Conservation (phyloP, 2,888 invertebrate genomes). For the Erpobdella octoculata region DNA sequence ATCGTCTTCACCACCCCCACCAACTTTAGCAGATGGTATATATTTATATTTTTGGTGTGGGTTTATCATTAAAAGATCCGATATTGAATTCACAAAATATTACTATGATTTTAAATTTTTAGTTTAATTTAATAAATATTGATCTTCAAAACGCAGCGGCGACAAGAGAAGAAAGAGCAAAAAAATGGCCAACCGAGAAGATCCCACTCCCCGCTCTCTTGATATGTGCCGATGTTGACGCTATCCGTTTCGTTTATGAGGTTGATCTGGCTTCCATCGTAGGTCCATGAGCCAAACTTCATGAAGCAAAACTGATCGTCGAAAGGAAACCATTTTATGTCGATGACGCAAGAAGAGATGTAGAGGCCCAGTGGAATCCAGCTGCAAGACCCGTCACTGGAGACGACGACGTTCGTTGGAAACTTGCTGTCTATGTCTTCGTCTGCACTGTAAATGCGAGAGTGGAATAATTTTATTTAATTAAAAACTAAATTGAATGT, state of each 20-base stretch:
- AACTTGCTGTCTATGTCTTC: constrained; percentile 40
- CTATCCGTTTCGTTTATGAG: not conserved
- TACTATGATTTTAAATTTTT: no score
- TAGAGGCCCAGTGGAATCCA: constrained; percentile 39
- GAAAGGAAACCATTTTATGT: constrained; percentile 40
- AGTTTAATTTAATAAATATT: no score
- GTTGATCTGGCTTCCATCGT: constrained; percentile 34
- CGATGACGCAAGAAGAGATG: constrained; percentile 38
- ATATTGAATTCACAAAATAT: no score
- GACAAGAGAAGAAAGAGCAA: no score
- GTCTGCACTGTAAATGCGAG: constrained; percentile 39
- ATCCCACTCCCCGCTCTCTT: constrained; percentile 39
- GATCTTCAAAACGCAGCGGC: no score
- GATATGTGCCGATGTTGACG: constrained; percentile 38
- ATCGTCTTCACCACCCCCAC: no score
- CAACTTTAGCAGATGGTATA: no score
- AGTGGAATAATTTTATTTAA: no score
- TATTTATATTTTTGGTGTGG: no score
- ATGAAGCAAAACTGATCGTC: constrained; percentile 39
- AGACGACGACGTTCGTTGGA: constrained; percentile 38
- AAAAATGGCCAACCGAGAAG: constrained; percentile 33
- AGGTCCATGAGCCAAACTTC: constrained; percentile 42
- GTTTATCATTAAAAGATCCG: no score
- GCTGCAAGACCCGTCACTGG: constrained; percentile 33
- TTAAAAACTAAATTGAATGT: no score